Conservation (phyloP, 1,140 invertebrate genomes). For the Oreohelix idahoensis region DNA sequence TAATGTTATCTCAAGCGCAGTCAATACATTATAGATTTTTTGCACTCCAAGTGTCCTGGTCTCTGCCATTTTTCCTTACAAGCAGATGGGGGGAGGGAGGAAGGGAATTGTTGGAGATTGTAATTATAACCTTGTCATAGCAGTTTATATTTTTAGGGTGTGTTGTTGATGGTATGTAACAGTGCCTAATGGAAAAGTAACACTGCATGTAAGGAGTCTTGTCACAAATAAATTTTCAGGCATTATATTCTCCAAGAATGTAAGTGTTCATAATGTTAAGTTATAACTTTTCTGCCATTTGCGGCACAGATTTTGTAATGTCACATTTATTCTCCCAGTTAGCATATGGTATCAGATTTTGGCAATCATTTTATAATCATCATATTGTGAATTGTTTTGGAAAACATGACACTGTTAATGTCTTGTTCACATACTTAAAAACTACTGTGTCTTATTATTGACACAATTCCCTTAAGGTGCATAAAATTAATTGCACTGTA, state of each 20-base stretch:
- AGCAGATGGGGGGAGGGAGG: neutral
- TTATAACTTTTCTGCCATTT: no score
- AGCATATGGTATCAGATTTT: no score
- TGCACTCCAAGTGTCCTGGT: neutral
- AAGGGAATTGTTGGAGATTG: neutral
- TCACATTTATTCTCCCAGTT: no score
- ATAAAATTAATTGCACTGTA: no score
- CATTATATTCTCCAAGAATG: neutral
- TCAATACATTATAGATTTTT: slow-evolving; percentile 1
- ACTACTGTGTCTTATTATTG: no score
- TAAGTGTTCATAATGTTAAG: slow-evolving; percentile 1
- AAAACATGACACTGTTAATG: no score
- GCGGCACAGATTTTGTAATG: no score
- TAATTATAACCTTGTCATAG: neutral
- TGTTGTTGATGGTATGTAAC: neutral
- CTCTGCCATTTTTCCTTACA: neutral
- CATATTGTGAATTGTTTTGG: no score
- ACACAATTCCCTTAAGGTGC: no score
- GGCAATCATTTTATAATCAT: no score
- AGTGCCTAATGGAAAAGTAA: neutral
- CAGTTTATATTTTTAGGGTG: neutral
- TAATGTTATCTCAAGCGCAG: neutral
- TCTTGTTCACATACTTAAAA: no score
- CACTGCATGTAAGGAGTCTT: neutral
- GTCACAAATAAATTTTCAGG: no score